Base-by-base conservation (phyloP, 2,888 invertebrate genomes). In the Brachyptera risi region DNA sequence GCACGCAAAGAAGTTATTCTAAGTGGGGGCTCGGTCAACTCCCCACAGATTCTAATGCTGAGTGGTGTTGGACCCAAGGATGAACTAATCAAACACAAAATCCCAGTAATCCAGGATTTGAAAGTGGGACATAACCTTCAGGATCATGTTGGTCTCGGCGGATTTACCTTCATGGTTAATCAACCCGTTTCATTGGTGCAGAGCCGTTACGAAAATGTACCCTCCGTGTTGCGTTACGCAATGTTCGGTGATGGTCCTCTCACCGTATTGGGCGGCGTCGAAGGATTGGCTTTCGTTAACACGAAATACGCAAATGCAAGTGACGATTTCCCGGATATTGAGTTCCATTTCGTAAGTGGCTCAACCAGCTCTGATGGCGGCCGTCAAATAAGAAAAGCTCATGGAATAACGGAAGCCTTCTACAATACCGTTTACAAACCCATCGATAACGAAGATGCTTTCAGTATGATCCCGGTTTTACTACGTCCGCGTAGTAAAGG, bases 31-130 rank as follows among this genome's bases (percentile, higher is more conserved):
- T 84, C 96, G 0, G 83, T 99, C 0, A 96, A 96, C 72, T 90
- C 96, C 0, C 94, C 98, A 0, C 97, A 99, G 72, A 71, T 98
- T 1, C 75, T 98, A 38, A 93, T 97, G 93, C 74, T 98, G 0
- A 94, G 94, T 7, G 98, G 96, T 0, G 82, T 96, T 11, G 92
- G 92, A 0, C 90, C 90, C 0, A 79, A 82, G 56, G 50, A 35
- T 11, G 40, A 92, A 68, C 71, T 92, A 60, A 76, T 79, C 13
- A 83, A 86, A 68, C 84, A 86, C 67, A 80, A 84, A 57, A 92
- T 94, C 67, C 90, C 91, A 0, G 77, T 92, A 0, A 83, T 93
- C 56, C 86, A 90, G 71, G 88, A 94, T 71, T 76, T 91, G 3
- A 27, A 38, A 67, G 94, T 95, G 0, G 95, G 95, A 0, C 79